These are phyloP conservation scores for Oxyteleia sp. DNA, from an alignment of 2,888 invertebrate genomes.

Conservation along the genomic window DNA sequence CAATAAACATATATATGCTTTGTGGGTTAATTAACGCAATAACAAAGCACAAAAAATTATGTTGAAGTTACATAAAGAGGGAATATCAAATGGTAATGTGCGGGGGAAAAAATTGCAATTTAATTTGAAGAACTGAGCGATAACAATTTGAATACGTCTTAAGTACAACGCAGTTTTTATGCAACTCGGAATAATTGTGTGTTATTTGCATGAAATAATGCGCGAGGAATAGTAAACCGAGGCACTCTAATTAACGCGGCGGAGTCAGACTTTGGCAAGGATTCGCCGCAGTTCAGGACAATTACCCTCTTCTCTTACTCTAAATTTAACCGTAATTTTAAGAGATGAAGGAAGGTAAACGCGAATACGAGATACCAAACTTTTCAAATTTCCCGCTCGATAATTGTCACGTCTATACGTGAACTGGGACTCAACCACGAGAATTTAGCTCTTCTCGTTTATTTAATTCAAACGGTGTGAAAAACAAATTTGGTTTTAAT, in stretches of 20 bases:
- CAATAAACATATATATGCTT: no score
- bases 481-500: no score
- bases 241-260: slow-evolving; percentile 68
- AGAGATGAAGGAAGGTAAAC: slow-evolving; percentile 50
- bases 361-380: slow-evolving; percentile 64
- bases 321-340: slow-evolving; percentile 64
- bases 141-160: slow-evolving; percentile 64
- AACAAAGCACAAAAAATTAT: slow-evolving; percentile 2
- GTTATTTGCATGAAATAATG: slow-evolving; percentile 73
- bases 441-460: slow-evolving; percentile 10
- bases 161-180: slow-evolving; percentile 61
- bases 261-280: slow-evolving; percentile 70
- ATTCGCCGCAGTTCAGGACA: slow-evolving; percentile 69
- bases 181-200: slow-evolving; percentile 54
- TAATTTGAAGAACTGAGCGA: slow-evolving; percentile 53
- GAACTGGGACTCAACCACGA: slow-evolving; percentile 61
- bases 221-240: slow-evolving; percentile 68
- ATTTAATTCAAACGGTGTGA: slow-evolving; percentile 22
- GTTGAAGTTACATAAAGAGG: background rate
- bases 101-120: background rate
- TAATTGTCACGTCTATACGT: slow-evolving; percentile 68
- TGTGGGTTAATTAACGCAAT: background rate
- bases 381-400: slow-evolving; percentile 73
- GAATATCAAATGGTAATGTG: slow-evolving; percentile 23
- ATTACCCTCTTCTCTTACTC: slow-evolving; percentile 64